Evolutionary conservation across 1,140 invertebrate species (phyloP).

Genomic region (Polypedilum vanderplanki): DNA sequence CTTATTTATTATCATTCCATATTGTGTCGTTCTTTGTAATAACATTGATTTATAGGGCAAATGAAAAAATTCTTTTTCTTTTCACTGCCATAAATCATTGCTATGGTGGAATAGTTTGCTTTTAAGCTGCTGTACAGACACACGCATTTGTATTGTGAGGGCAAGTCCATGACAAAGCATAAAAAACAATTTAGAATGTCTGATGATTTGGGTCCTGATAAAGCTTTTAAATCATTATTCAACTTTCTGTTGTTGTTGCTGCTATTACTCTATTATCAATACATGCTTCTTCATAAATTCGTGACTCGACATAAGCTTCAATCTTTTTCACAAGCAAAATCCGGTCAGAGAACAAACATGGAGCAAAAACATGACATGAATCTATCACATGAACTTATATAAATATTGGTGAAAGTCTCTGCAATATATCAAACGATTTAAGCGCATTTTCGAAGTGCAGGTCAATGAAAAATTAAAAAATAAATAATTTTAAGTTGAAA

Average conservation of each 20-base stretch:
- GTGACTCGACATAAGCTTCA: constrained; percentile 19
- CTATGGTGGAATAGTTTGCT: too few species aligned
- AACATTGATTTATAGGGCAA: too few species aligned
- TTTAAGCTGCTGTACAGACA: too few species aligned
- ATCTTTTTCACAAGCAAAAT: not conserved
- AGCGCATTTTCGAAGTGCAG: too few species aligned
- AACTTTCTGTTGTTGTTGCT: not conserved
- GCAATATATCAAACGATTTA: too few species aligned
- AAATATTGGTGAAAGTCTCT: too few species aligned
- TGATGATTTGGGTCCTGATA: not conserved
- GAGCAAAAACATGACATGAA: constrained; percentile 11
- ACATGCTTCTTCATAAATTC: not conserved
- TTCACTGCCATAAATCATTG: too few species aligned
- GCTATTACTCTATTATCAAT: constrained; percentile 20
- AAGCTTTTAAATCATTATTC: constrained; percentile 14
- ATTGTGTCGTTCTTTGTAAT: too few species aligned
- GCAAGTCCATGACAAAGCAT: not conserved
- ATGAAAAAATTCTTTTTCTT: too few species aligned
- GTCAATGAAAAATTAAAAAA: too few species aligned
- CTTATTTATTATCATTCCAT: too few species aligned
- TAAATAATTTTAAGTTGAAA: too few species aligned
- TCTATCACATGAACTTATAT: not conserved
- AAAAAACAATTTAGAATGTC: constrained; percentile 10
- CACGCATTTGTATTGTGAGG: not conserved
- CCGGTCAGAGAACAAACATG: not conserved